Conservation (phyloP, 1,140 invertebrate genomes). For the Drosophila sproati region DNA sequence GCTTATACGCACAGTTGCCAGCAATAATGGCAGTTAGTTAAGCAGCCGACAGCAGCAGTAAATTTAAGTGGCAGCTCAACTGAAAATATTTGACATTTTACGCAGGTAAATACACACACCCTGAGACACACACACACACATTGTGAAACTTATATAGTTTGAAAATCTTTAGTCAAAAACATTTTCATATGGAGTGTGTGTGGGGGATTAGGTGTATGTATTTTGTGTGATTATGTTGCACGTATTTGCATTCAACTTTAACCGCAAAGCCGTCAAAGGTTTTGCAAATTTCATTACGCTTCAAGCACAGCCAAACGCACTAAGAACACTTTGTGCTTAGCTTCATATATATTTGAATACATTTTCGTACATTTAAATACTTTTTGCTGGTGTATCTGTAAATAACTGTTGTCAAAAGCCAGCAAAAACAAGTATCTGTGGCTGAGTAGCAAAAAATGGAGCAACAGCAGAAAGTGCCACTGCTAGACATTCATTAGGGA, state of each 20-base stretch:
- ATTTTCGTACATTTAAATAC: neutral
- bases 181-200: neutral
- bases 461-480: constrained; percentile 3
- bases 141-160: neutral
- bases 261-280: constrained; percentile 48
- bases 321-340: constrained; percentile 1
- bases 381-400: neutral
- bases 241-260: constrained; percentile 27
- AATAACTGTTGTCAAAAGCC: neutral
- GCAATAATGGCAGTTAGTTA: neutral
- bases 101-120: constrained; percentile 1
- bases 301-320: constrained; percentile 20
- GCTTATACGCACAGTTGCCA: constrained; percentile 3
- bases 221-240: neutral
- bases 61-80: constrained; percentile 2
- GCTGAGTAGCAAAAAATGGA: neutral
- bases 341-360: constrained; percentile 5
- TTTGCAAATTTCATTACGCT: constrained; percentile 46
- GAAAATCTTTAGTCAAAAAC: constrained; percentile 6
- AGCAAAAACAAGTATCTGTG: neutral
- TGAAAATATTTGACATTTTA: constrained; percentile 18
- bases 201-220: neutral
- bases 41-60: neutral
- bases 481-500: constrained; percentile 14
- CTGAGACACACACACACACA: neutral